Conservation (phyloP, 2,797 vertebrate species). For the Tangara arthus region DNA sequence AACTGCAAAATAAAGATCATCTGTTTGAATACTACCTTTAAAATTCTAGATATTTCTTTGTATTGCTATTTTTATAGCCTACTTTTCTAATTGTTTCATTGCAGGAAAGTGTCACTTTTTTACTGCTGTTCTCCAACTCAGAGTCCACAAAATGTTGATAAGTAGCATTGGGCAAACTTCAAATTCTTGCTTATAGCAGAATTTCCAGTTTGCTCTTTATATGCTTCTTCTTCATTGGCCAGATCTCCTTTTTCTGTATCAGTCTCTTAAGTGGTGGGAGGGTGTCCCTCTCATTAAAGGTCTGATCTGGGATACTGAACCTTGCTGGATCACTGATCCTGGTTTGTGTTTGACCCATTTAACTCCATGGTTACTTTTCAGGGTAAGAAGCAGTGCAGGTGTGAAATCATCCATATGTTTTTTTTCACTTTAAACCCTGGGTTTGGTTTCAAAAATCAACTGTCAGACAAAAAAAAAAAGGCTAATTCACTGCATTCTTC, state of each 20-base stretch:
- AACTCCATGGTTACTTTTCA: neutral
- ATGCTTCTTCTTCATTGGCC: neutral
- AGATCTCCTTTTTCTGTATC: neutral
- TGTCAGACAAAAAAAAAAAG: neutral
- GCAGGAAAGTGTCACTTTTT: neutral
- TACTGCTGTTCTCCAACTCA: neutral
- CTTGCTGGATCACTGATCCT: neutral
- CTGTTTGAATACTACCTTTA: slow-evolving; percentile 34
- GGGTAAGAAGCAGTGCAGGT: neutral
- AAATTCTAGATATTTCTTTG: slow-evolving; percentile 55
- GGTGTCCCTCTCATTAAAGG: neutral
- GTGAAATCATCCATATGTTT: neutral
- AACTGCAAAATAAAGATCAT: slow-evolving; percentile 47
- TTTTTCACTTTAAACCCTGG: neutral
- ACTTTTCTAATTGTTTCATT: neutral
- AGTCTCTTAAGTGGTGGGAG: neutral
- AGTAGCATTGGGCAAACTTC: neutral
- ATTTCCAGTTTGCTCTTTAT: slow-evolving; percentile 12
- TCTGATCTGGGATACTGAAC: neutral
- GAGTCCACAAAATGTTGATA: neutral
- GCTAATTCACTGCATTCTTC: neutral
- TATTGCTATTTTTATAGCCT: slow-evolving; percentile 3
- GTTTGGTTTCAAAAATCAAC: slow-evolving; percentile 7
- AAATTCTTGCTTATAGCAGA: neutral
- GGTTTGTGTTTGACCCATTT: neutral